A percentile compares a stretch with the other conserved stretches of the same genome.
Evolutionary conservation across 2,888 invertebrate species (phyloP).

Genomic region (Pristionchus fissidentatus): DNA sequence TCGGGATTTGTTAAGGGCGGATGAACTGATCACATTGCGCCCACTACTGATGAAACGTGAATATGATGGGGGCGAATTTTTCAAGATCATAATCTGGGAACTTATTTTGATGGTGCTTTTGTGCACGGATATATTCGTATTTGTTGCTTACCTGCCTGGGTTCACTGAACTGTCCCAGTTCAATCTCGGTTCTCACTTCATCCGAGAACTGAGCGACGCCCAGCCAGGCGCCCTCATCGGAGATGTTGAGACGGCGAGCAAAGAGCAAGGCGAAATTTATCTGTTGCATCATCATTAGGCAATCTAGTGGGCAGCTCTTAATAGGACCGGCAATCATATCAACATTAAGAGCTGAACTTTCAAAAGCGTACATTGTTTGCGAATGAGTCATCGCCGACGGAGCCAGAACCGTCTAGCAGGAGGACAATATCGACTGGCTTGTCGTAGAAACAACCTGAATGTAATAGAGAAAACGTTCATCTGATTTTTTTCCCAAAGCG

Average conservation of each 20-base stretch:
- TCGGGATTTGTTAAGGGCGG: not conserved
- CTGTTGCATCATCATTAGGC: constrained; percentile 51
- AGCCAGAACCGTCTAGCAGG: constrained; percentile 76
- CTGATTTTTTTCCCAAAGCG: not conserved
- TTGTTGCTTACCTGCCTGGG: constrained; percentile 69
- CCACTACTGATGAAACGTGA: not conserved
- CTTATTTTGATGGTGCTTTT: too few relatives aligned
- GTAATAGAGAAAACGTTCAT: too few relatives aligned
- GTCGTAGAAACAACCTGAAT: constrained; percentile 69
- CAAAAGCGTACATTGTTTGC: constrained; percentile 61
- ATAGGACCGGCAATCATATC: not conserved
- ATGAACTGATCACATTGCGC: not conserved
- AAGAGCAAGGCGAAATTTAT: constrained; percentile 75
- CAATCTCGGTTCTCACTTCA: constrained; percentile 73
- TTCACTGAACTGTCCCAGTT: constrained; percentile 68
- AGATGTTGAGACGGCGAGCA: constrained; percentile 75
- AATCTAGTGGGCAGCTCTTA: not conserved
- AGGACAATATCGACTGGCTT: constrained; percentile 76
- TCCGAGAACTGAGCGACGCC: constrained; percentile 76
- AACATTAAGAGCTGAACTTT: not conserved
- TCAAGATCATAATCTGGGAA: too few relatives aligned
- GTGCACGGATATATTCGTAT: too few relatives aligned
- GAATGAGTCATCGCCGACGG: constrained; percentile 75
- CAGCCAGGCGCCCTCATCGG: constrained; percentile 73
- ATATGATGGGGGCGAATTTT: too few relatives aligned